These are phyloP conservation scores for Miniopterus natalensis DNA, from an alignment of 2,113 vertebrate species.

Conservation along the genomic window DNA sequence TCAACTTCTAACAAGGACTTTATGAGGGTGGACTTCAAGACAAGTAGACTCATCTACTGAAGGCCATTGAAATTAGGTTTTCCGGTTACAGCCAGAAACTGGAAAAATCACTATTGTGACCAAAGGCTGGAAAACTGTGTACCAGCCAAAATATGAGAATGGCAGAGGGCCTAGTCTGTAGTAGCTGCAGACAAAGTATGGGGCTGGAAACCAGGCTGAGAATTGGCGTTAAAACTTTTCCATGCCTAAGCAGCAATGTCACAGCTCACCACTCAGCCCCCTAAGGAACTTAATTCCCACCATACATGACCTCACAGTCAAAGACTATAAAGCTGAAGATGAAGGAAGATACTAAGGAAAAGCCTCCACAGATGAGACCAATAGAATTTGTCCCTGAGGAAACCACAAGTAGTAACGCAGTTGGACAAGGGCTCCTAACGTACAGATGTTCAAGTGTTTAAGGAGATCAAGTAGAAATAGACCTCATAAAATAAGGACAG, in stretches of 20 bases:
- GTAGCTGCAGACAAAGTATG: neutral
- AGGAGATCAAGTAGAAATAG: constrained; percentile 7
- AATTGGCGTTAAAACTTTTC: neutral
- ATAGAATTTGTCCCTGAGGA: neutral
- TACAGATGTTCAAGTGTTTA: neutral
- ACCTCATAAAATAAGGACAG: neutral
- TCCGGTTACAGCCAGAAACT: neutral
- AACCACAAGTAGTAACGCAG: neutral
- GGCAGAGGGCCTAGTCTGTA: neutral
- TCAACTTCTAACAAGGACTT: neutral
- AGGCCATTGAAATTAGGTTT: neutral
- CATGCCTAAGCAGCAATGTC: neutral
- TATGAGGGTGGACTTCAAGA: neutral
- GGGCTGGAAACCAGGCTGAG: neutral
- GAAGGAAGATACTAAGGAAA: neutral
- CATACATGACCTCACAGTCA: neutral
- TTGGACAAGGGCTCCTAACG: neutral
- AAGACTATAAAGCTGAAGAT: neutral
- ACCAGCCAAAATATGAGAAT: neutral
- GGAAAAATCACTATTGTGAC: neutral
- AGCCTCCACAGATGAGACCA: neutral
- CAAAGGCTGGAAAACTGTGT: neutral
- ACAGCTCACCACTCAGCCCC: neutral
- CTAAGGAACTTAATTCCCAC: neutral
- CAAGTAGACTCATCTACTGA: neutral